A percentile compares a stretch with the other conserved stretches of the same genome.
Evolutionary conservation across 2,797 vertebrate species (phyloP).

Genomic region (Neosilurus hyrtlii): DNA sequence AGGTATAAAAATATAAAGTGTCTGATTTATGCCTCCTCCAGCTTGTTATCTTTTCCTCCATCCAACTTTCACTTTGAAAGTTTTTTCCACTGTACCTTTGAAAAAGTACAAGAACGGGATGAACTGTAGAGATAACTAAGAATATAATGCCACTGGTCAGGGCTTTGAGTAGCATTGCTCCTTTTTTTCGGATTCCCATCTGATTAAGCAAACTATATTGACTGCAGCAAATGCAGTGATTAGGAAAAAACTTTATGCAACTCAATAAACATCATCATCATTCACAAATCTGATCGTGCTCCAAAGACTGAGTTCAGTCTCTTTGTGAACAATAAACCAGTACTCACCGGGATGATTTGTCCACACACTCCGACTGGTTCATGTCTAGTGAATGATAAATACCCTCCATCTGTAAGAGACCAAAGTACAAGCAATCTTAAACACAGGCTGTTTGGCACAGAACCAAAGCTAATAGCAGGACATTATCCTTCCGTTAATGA

Average conservation of each 20-base stretch:
- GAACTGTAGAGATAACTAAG: neutral
- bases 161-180: neutral
- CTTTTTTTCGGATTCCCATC: neutral
- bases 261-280: neutral
- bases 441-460: constrained; percentile 2
- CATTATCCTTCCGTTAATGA: constrained; percentile 13
- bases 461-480: constrained; percentile 26
- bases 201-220: neutral
- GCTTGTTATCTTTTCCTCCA: neutral
- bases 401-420: constrained; percentile 89
- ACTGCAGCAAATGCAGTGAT: neutral
- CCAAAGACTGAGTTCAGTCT: neutral
- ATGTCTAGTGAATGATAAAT: constrained; percentile 94
- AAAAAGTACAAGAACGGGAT: neutral
- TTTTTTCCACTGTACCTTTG: neutral
- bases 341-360: constrained; percentile 98
- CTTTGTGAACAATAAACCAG: neutral
- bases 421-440: constrained; percentile 55
- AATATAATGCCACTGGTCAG: neutral
- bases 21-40: neutral
- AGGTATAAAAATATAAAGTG: neutral
- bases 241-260: neutral
- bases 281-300: neutral
- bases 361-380: constrained; percentile 98
- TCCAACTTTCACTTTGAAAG: neutral